Conservation (phyloP, 2,113 vertebrate genomes). For the Leptodactylus fuscus region DNA sequence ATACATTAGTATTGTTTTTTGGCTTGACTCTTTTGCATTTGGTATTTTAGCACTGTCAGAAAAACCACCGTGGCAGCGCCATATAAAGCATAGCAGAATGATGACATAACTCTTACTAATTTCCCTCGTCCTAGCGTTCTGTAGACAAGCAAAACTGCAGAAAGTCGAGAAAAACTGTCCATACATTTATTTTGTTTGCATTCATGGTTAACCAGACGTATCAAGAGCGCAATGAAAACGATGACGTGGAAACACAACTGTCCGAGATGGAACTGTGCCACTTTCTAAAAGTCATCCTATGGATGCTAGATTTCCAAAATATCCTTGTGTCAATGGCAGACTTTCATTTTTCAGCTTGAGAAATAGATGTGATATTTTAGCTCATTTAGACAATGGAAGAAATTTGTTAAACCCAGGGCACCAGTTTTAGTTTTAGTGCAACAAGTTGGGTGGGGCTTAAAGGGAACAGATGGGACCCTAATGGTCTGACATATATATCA, state of each 20-base stretch:
- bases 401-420: no score
- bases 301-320: neutral
- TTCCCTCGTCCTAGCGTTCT: neutral
- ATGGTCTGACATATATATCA: no score
- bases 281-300: neutral
- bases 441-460: no score
- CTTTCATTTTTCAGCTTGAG: neutral
- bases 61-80: neutral
- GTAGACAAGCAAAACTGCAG: neutral
- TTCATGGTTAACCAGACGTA: conserved; percentile 8
- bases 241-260: conserved; percentile 22
- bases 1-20: neutral
- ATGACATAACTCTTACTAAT: neutral
- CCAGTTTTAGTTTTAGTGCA: no score
- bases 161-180: neutral
- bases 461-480: no score
- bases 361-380: no score
- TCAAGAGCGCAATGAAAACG: neutral
- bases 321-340: neutral
- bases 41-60: neutral
- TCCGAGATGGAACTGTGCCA: neutral
- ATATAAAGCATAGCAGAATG: neutral
- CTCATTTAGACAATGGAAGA: no score
- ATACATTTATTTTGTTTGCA: conserved; percentile 10
- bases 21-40: neutral